Conservation (phyloP, 1,140 invertebrate species). For the Glossosoma conforme region DNA sequence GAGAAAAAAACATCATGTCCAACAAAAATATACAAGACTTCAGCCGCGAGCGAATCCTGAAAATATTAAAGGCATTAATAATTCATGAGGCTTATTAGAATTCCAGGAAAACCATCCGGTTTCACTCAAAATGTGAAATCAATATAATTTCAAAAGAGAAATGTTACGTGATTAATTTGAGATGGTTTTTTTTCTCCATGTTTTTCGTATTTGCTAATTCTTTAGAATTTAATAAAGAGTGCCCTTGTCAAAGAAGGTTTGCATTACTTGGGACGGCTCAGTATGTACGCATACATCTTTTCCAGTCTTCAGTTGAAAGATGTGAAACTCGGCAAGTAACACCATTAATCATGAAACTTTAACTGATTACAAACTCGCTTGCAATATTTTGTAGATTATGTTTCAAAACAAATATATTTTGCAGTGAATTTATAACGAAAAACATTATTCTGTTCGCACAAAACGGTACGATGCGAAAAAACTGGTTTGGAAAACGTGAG, state of each 20-base stretch:
- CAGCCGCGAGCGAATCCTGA: too few species aligned
- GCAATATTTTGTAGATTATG: constrained; percentile 19
- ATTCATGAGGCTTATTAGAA: constrained; percentile 10
- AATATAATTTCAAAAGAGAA: constrained; percentile 5
- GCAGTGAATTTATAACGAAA: too few species aligned
- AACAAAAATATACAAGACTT: too few species aligned
- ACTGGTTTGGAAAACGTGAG: too few species aligned
- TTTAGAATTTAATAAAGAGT: not conserved
- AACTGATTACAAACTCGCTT: constrained; percentile 17
- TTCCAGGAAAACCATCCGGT: not conserved
- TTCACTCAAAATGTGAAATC: not conserved
- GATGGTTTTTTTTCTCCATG: not conserved
- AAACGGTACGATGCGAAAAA: too few species aligned
- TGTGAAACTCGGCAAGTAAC: constrained; percentile 15
- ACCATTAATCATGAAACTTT: constrained; percentile 26
- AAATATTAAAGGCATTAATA: constrained; percentile 6
- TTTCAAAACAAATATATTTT: constrained; percentile 1
- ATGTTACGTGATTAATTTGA: constrained; percentile 3
- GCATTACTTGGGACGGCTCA: not conserved
- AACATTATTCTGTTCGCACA: too few species aligned
- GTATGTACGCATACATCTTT: not conserved
- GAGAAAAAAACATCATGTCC: too few species aligned
- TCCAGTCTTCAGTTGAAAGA: constrained; percentile 11
- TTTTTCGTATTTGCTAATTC: not conserved
- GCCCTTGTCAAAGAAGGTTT: not conserved